Evolutionary conservation across 2,797 vertebrate species (phyloP), one percentile per base, ranked within the genome.

Genomic region (Oophaga sylvatica): DNA sequence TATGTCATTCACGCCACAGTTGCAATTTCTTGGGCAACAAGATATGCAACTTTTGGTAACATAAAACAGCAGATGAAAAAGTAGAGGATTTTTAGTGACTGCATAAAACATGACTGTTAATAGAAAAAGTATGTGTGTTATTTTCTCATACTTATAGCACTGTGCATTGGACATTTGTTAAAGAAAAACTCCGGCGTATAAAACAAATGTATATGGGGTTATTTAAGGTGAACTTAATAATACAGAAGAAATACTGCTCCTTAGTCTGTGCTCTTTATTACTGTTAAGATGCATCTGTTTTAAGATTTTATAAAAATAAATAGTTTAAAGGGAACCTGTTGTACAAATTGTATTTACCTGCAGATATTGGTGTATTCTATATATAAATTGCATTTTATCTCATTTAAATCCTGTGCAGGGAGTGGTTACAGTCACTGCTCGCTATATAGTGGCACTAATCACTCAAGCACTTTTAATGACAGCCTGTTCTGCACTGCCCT

Each of bases 1-100:
- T 75, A 90, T 85, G 86, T 91, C 81, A 87, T 89, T 90, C 87
- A 88, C 71, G 82, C 63, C 63, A 70, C 78, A 89, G 80, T 91
- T 85, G 65, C 82, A 90, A 80, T 79, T 13, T 53, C 88, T 91
- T 88, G 82, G 87, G 68, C 82, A 88, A 88, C 91, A 88, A 67
- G 85, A 85, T 81, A 85, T 45, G 79, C 16, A 88, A 67, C 48
- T 17, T 60, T 68, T 59, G 82, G 22, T 65, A 60, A 78, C 57
- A 45, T 70, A 59, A 41, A 77, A 83, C 19, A 83, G 53, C 63
- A 79, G 87, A 75, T 87, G 81, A 83, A 70, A 57, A 57, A 62
- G 62, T 45, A 19, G 48, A 57, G 48, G 35, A 12, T 41, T 87
- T 75, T 17, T 45, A 77, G 35, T 22, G 62, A 78, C 35, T 79